Percentiles rank a stretch among this genome's conserved stretches.
These are phyloP conservation scores for Nothocercus nigrocapillus DNA, from an alignment of 2,113 vertebrate genomes.

Conservation along the genomic window DNA sequence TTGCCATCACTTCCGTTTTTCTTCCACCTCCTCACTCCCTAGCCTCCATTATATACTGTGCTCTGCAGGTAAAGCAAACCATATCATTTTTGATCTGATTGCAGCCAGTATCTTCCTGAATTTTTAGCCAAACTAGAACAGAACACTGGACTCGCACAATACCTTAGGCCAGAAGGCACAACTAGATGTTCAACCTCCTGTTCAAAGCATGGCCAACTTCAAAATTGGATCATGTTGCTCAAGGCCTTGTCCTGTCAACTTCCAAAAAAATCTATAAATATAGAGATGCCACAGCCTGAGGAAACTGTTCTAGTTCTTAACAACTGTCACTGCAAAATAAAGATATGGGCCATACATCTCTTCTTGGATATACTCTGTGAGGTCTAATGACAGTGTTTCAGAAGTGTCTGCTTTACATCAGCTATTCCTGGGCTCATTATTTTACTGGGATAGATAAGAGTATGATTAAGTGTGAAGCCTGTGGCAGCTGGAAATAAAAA, in stretches of 20 bases:
- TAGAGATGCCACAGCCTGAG: background rate
- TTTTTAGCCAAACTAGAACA: background rate
- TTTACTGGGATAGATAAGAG: background rate
- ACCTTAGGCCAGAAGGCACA: background rate
- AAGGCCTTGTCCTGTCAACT: background rate
- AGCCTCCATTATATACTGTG: too few species aligned
- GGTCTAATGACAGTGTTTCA: background rate
- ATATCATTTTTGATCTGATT: background rate
- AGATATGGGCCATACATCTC: background rate
- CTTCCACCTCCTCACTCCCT: too few species aligned
- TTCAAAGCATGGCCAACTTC: background rate
- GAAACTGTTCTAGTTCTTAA: background rate
- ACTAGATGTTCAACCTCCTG: background rate
- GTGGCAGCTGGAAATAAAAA: background rate
- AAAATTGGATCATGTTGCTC: background rate
- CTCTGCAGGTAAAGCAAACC: background rate
- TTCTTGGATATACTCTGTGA: background rate
- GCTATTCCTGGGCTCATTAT: background rate
- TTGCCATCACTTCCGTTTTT: too few species aligned
- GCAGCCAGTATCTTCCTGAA: background rate
- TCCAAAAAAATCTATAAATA: background rate
- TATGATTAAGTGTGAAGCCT: background rate
- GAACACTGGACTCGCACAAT: background rate
- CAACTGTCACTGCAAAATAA: background rate
- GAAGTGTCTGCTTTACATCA: background rate